phyloP scores from a whole-genome alignment of 2,113 vertebrate genomes.

The Zapus hudsonius region DNA sequence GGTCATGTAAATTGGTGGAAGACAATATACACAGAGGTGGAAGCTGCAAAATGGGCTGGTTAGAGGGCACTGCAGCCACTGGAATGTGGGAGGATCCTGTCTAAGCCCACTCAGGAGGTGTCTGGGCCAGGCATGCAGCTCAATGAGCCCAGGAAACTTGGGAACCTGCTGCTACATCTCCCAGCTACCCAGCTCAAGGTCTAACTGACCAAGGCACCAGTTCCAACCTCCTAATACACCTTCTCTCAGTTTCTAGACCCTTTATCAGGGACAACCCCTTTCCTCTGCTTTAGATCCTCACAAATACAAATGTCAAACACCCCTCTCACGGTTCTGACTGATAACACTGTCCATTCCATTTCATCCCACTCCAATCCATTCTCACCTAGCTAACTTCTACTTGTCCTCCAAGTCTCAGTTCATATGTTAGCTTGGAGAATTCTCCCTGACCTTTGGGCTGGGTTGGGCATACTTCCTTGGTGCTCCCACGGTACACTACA shows the following conservation, averaged over 20 bases:
- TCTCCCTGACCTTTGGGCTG: conserved; percentile 14
- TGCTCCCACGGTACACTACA: background rate
- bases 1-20: background rate
- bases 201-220: background rate
- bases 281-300: conserved; percentile 19
- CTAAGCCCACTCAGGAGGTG: background rate
- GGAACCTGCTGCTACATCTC: background rate
- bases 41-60: conserved; percentile 38
- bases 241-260: background rate
- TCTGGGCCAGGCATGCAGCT: background rate
- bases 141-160: background rate
- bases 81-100: background rate
- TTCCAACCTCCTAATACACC: background rate
- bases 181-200: background rate
- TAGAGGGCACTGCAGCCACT: conserved; percentile 67
- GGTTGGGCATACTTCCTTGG: background rate
- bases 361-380: background rate
- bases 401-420: conserved; percentile 14
- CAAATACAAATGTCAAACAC: background rate
- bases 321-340: background rate
- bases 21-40: background rate
- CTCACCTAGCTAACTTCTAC: conserved; percentile 16
- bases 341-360: background rate
- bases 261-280: background rate
- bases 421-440: conserved; percentile 52